phyloP scores from a whole-genome alignment of 2,888 invertebrate species.

The Cetonia aurata region DNA sequence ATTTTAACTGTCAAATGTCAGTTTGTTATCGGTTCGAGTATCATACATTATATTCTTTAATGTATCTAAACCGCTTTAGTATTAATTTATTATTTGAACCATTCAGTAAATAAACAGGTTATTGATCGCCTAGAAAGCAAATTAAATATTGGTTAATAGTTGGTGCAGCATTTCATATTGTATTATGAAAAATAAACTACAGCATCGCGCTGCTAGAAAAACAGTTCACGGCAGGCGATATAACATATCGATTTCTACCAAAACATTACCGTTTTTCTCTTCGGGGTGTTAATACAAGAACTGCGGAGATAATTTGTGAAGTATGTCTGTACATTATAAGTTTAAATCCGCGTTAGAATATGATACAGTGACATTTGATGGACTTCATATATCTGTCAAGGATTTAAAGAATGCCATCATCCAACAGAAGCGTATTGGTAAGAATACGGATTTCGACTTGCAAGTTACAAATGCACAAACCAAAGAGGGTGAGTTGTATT shows the following conservation, averaged over 20 bases:
- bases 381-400: constrained; percentile 93
- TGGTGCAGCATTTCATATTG: not conserved
- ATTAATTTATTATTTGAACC: not conserved
- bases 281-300: constrained; percentile 5
- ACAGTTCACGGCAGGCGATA: constrained; percentile 10
- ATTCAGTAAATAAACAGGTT: not conserved
- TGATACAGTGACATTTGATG: constrained; percentile 97
- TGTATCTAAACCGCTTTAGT: constrained; percentile 3
- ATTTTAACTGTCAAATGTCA: constrained; percentile 34
- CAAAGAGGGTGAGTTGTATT: constrained; percentile 86
- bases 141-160: too few relatives aligned
- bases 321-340: constrained; percentile 97
- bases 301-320: constrained; percentile 10
- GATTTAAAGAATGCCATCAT: constrained; percentile 96
- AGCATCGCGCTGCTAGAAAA: not conserved
- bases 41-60: constrained; percentile 1
- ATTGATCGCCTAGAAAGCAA: not conserved
- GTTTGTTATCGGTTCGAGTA: constrained; percentile 4
- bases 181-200: constrained; percentile 8
- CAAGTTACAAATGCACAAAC: constrained; percentile 97
- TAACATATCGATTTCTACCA: constrained; percentile 27
- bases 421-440: constrained; percentile 94
- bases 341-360: constrained; percentile 97
- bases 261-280: not conserved
- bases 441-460: constrained; percentile 94